A percentile compares a stretch with the other conserved stretches of the same genome.
These are phyloP conservation scores for Hirundichthys speculiger DNA, from an alignment of 2,113 vertebrate genomes.

Conservation along the genomic window DNA sequence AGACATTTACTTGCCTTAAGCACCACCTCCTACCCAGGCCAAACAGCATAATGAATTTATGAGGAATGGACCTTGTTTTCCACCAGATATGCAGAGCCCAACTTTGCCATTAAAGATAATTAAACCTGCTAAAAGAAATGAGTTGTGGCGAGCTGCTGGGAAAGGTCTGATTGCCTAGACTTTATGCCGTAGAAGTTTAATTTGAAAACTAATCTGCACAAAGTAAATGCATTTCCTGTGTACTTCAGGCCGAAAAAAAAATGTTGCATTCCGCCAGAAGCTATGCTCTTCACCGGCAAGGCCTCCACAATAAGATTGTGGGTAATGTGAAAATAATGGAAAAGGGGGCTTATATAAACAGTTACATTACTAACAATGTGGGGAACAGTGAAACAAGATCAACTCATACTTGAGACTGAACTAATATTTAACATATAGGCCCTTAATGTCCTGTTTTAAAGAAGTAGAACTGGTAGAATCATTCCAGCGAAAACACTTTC, in stretches of 20 bases:
- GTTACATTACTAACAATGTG: neutral
- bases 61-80: conserved; percentile 64
- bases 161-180: conserved; percentile 66
- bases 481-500: no score
- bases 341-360: conserved; percentile 2
- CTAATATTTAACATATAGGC: no score
- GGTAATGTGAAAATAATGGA: conserved; percentile 10
- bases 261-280: conserved; percentile 38
- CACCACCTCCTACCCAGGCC: conserved; percentile 25
- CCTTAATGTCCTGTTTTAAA: no score
- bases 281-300: conserved; percentile 36
- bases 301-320: conserved; percentile 15
- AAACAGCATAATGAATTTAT: conserved; percentile 57
- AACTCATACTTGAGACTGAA: no score
- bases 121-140: conserved; percentile 69
- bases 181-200: conserved; percentile 65
- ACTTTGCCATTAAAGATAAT: conserved; percentile 73
- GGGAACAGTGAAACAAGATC: no score
- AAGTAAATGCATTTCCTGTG: conserved; percentile 72
- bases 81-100: conserved; percentile 54
- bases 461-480: no score
- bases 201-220: conserved; percentile 70
- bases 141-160: conserved; percentile 41
- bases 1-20: conserved; percentile 52
- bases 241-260: conserved; percentile 53